Base-by-base conservation (phyloP, 1,140 invertebrate species). In the Aphelenchoides besseyi region DNA sequence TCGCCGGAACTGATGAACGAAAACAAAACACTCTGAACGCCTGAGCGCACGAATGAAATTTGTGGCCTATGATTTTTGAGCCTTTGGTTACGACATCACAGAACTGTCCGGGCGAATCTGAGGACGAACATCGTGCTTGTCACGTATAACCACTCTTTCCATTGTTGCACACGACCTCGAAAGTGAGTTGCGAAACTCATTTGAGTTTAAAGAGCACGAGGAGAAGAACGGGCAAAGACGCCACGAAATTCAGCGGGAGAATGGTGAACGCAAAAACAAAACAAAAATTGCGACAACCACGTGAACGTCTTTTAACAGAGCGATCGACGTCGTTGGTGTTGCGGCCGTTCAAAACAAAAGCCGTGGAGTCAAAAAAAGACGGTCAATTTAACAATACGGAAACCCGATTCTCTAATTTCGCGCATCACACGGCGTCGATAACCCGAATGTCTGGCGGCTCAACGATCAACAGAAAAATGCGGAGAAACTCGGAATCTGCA, bases 131-230 rank as follows among this genome's bases (percentile, higher is more conserved):
- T 48, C 41, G 41, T 23, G 23, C 12, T 48, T 48, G 12, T 12
- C 41, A 48, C 41, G 41, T 48, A 48, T 12, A 48, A 48, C 41
- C 12, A 23, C 41, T 12, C 41, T 23, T 12, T 23, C 41, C 41
- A 23, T 48, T 16, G 41, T 48, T 48, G 41, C 41, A 23, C 41
- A 48, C 41, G 41, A 48, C 41, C 41, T 48, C 41, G 23, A 48
- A 48, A 48, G 41, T 23, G 23, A 23, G 41, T 48, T 48, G 41
- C 41, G 41, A 48, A 48, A 48, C 41, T 48, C 41, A 23, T 48
- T 48, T 23, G 41, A 48, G 41, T 48, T 48, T 48, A 48, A 48
- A 48, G 41, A 48, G 41, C 41, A 48, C 41, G 41, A 48, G 41
- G 23, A 12, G 41, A 48, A 16, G 41, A 48, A 48, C 41, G 41